These are phyloP conservation scores for Pseudomyrmex concolor DNA, from an alignment of 1,140 invertebrate species.

Conservation along the genomic window DNA sequence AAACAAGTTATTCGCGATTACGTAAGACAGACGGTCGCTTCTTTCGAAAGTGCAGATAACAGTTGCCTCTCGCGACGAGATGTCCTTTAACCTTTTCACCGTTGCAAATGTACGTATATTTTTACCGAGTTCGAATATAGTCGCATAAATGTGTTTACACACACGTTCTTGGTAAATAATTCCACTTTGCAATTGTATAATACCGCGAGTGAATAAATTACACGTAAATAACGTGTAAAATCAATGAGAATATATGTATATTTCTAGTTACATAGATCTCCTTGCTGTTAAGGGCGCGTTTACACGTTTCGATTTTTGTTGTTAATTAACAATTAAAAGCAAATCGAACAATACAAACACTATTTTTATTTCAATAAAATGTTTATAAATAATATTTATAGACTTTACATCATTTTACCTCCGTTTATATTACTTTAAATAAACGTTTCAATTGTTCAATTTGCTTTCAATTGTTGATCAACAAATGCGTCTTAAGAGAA, in stretches of 20 bases:
- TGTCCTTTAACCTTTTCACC: constrained; percentile 65
- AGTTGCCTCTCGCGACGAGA: constrained; percentile 22
- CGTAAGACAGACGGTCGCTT: constrained; percentile 32
- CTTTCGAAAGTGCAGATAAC: constrained; percentile 60
- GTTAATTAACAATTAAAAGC: too few relatives aligned
- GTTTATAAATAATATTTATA: too few relatives aligned
- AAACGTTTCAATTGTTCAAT: too few relatives aligned
- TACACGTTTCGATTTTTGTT: too few relatives aligned
- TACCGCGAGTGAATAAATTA: not conserved
- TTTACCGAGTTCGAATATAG: not conserved
- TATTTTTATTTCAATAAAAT: too few relatives aligned
- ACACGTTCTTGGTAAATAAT: not conserved
- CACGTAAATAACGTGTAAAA: constrained; percentile 1
- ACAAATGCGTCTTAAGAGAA: too few relatives aligned
- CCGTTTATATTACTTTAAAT: too few relatives aligned
- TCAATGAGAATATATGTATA: too few relatives aligned
- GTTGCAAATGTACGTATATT: constrained; percentile 25
- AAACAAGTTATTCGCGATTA: not conserved
- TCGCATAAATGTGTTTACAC: not conserved
- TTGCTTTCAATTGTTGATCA: too few relatives aligned
- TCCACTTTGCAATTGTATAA: not conserved
- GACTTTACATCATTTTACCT: too few relatives aligned
- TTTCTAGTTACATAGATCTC: not conserved
- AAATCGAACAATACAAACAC: too few relatives aligned
- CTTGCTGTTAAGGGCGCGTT: too few relatives aligned